Conservation (phyloP, 1,140 invertebrate species). For the Drosophila neocordata region DNA sequence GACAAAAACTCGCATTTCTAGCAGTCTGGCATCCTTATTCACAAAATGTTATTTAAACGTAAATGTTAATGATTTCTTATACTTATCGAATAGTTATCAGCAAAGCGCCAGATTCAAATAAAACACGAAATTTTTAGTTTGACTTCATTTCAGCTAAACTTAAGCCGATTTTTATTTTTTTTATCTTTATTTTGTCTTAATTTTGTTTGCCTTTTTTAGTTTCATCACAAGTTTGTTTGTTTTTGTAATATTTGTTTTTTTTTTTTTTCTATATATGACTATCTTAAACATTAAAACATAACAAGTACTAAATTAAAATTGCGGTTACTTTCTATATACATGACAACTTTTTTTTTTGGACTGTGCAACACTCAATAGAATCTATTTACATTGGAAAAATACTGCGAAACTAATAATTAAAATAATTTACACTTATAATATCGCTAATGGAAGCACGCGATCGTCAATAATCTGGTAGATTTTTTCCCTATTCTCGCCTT, state of each 20-base stretch:
- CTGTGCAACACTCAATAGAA: conserved; percentile 50
- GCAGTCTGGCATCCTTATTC: no score
- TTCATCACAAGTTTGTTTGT: conserved; percentile 75
- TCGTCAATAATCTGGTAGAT: conserved; percentile 54
- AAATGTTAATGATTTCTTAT: no score
- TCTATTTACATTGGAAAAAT: conserved; percentile 34
- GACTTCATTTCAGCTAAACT: conserved; percentile 38
- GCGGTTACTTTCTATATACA: conserved; percentile 50
- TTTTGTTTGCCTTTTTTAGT: conserved; percentile 67
- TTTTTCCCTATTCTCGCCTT: conserved; percentile 57
- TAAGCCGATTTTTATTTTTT: conserved; percentile 48
- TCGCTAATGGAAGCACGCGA: conserved; percentile 79
- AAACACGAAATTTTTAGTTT: conserved; percentile 38
- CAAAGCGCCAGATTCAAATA: conserved; percentile 21
- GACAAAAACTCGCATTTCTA: no score
- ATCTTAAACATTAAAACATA: conserved; percentile 66
- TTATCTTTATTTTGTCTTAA: conserved; percentile 2
- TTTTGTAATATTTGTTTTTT: conserved; percentile 37
- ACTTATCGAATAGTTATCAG: no score
- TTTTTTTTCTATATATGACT: conserved; percentile 25
- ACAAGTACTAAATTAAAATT: conserved; percentile 68
- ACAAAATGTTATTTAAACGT: no score
- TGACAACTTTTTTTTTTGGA: conserved; percentile 34
- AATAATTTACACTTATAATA: conserved; percentile 78
- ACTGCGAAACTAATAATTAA: conserved; percentile 55